phyloP scores from a whole-genome alignment of 1,140 invertebrate genomes.

The Cheumatopsyche charites region DNA sequence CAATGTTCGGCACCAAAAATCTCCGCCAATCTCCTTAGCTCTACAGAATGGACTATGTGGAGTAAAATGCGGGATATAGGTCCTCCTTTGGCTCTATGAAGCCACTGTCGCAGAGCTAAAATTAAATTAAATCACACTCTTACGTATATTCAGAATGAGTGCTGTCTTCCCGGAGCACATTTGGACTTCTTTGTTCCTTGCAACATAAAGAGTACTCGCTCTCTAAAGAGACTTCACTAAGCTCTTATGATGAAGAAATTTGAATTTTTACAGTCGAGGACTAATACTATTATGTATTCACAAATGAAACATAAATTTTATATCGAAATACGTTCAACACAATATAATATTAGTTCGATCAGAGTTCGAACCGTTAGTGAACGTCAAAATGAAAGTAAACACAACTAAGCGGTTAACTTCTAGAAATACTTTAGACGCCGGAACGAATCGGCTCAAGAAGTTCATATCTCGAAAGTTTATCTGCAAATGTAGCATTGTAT shows the following conservation, averaged over 20 bases:
- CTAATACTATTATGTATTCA: too few species aligned
- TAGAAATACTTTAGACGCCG: constrained; percentile 7
- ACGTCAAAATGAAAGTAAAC: background rate
- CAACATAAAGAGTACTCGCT: too few species aligned
- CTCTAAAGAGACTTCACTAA: too few species aligned
- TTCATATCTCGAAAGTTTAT: constrained; percentile 30
- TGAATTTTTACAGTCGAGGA: too few species aligned
- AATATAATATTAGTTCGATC: background rate
- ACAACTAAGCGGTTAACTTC: background rate
- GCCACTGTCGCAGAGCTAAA: background rate
- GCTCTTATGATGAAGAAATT: too few species aligned
- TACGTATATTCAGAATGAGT: too few species aligned
- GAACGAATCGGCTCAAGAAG: constrained; percentile 21
- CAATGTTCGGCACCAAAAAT: constrained; percentile 10
- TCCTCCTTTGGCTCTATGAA: too few species aligned
- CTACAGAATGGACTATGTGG: background rate
- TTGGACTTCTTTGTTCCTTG: too few species aligned
- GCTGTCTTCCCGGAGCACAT: too few species aligned
- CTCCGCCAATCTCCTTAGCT: background rate
- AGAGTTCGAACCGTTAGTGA: background rate
- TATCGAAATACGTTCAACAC: background rate
- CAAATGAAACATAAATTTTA: background rate
- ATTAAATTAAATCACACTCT: background rate
- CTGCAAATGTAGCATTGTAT: constrained; percentile 20
- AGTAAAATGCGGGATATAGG: too few species aligned